Base-by-base conservation (phyloP, 1,140 invertebrate species). In the Microplitis mediator region DNA sequence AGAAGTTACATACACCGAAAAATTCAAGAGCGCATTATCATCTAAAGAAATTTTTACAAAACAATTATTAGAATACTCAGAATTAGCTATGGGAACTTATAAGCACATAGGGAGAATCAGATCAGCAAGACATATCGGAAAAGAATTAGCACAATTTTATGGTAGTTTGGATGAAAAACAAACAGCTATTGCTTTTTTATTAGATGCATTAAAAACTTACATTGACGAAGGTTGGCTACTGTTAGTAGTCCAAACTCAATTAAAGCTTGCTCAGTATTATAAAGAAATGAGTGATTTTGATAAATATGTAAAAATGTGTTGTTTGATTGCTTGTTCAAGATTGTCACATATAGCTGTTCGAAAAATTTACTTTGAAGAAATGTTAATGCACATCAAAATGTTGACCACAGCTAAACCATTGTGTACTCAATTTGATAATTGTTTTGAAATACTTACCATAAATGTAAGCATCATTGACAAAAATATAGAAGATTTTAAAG, bases 11-110 rank as follows among this genome's bases (percentile, higher is more conserved):
- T 93, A 94, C 0, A 93, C 94, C 1, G 94, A 96, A 73, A 93
- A 94, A 82, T 87, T 98, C 0, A 96, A 97, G 85, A 94, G 97
- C 82, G 95, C 96, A 0, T 84, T 99, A 0, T 95, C 95, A 56
- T 97, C 95, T 0, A 95, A 95, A 82, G 92, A 94, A 73, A 91
- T 92, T 23, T 99, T 98, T 83, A 92, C 94, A 77, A 95, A 94
- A 81, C 93, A 96, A 76, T 98, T 98, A 82, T 86, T 98, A 71
- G 97, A 98, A 84, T 87, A 98, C 56, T 95, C 96, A 6, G 97
- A 99, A 86, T 87, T 98, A 71, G 96, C 97, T 0, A 97, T 98
- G 91, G 95, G 97, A 56, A 98, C 97, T 0, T 98, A 95, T 80
- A 99, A 99, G 84, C 96, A 98, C 86, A 96, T 98, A 77, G 92